A percentile compares a stretch with the other conserved stretches of the same genome.
These are phyloP conservation scores for Machaerirhynchus nigripectus DNA, from an alignment of 2,113 vertebrate genomes.

Conservation along the genomic window DNA sequence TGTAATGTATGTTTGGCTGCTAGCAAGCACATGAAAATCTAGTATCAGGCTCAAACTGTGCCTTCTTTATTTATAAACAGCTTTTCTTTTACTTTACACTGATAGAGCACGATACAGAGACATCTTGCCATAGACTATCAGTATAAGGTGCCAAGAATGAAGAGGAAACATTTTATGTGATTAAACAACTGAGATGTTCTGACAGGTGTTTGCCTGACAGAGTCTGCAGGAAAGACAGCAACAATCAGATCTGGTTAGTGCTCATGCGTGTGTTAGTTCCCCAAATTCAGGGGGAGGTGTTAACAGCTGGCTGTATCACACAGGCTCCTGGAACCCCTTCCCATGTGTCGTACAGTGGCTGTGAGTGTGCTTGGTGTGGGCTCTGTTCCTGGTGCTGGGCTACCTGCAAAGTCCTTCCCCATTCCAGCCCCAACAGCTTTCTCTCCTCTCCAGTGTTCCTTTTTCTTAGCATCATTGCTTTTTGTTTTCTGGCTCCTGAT, in stretches of 20 bases:
- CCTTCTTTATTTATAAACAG: slow-evolving; percentile 32
- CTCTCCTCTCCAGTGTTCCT: not conserved
- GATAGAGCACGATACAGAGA: not conserved
- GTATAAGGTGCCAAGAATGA: slow-evolving; percentile 14
- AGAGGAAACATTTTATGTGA: not conserved
- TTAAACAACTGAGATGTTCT: not conserved
- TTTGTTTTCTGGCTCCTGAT: not conserved
- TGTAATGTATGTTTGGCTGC: slow-evolving; percentile 22
- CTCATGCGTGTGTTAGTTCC: not conserved
- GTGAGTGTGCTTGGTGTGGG: not conserved
- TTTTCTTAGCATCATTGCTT: not conserved
- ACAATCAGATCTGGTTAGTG: not conserved
- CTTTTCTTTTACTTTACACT: not conserved
- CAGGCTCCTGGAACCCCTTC: not conserved
- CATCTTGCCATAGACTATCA: slow-evolving; percentile 13
- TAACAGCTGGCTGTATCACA: not conserved
- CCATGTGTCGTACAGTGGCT: fast-evolving
- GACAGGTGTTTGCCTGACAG: slow-evolving; percentile 25
- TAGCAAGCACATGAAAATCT: not conserved
- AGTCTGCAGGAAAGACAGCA: not conserved
- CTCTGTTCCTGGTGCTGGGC: not conserved
- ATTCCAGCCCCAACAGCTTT: not conserved
- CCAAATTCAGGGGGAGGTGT: not conserved
- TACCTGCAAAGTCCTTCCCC: not conserved
- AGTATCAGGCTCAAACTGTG: not conserved